A percentile compares a stretch with the other conserved stretches of the same genome.
phyloP scores from a whole-genome alignment of 2,888 invertebrate genomes.

The Galerucella pusilla region DNA sequence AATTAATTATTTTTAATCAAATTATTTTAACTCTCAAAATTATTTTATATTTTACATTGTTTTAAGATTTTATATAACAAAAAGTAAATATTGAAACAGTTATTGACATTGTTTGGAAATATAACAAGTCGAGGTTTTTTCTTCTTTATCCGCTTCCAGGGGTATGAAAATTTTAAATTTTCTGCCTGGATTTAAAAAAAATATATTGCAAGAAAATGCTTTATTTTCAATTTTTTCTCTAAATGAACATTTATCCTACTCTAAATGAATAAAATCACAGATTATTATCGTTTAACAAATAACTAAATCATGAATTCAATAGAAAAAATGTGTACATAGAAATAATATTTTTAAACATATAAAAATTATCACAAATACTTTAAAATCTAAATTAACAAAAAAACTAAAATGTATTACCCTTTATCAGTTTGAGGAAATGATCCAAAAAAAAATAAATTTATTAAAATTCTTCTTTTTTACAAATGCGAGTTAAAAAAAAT shows the following conservation, averaged over 20 bases:
- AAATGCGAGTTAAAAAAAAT: too few species aligned
- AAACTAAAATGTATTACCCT: not conserved
- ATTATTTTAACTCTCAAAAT: slow-evolving; percentile 8
- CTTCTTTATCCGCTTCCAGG: not conserved
- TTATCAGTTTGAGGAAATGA: not conserved
- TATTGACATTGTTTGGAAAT: not conserved
- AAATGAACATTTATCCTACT: slow-evolving; percentile 44
- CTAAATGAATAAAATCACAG: slow-evolving; percentile 64
- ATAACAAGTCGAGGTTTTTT: not conserved
- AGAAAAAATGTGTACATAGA: slow-evolving; percentile 16
- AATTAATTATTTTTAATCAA: slow-evolving; percentile 3
- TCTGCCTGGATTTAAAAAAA: not conserved
- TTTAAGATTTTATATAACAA: slow-evolving; percentile 16
- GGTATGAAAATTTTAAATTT: not conserved
- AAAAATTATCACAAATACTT: slow-evolving; percentile 46
- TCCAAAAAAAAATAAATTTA: not conserved
- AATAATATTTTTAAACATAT: slow-evolving; percentile 23
- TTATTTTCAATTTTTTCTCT: slow-evolving; percentile 29
- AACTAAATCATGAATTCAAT: slow-evolving; percentile 35
- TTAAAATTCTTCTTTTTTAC: not conserved
- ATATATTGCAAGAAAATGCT: not conserved
- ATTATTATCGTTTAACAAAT: slow-evolving; percentile 61
- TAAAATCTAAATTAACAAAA: slow-evolving; percentile 20
- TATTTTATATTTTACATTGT: slow-evolving; percentile 15
- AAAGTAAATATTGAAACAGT: slow-evolving; percentile 12